Evolutionary conservation across 92 coral and sea anemone genomes (phyloP).

Genomic region (Heliopora coerulea): DNA sequence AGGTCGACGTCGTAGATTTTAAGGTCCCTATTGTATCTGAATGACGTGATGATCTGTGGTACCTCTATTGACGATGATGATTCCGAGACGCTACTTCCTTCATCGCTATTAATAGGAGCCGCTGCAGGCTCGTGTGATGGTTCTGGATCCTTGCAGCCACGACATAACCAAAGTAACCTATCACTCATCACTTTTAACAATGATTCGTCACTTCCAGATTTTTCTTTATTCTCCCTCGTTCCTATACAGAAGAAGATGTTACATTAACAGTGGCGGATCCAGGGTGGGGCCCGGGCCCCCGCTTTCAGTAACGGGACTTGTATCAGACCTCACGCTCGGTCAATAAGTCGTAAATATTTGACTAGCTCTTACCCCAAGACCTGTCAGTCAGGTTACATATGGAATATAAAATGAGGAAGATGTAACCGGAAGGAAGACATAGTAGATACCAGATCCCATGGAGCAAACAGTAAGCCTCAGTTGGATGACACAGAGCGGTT

Average conservation of each 20-base stretch:
- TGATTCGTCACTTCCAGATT: slow-evolving; percentile 6
- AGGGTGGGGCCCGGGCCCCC: too few relatives aligned
- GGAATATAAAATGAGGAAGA: slow-evolving; percentile 78
- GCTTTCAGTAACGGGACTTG: too few relatives aligned
- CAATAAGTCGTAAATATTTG: too few relatives aligned
- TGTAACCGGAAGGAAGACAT: slow-evolving; percentile 85
- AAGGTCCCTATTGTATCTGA: too few relatives aligned
- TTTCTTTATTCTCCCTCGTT: slow-evolving; percentile 25
- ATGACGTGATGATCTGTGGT: too few relatives aligned
- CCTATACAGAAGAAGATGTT: slow-evolving; percentile 1
- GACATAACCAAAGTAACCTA: slow-evolving; percentile 28
- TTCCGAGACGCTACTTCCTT: slow-evolving; percentile 2
- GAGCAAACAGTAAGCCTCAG: slow-evolving; percentile 67
- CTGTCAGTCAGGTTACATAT: slow-evolving; percentile 88
- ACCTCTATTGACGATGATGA: too few relatives aligned
- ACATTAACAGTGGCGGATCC: too few relatives aligned
- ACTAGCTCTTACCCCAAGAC: slow-evolving; percentile 97
- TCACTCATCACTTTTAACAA: slow-evolving; percentile 10
- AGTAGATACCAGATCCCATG: slow-evolving; percentile 88
- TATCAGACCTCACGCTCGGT: too few relatives aligned
- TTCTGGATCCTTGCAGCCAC: slow-evolving; percentile 38
- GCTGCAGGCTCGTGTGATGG: slow-evolving; percentile 15
- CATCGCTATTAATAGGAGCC: slow-evolving; percentile 3
- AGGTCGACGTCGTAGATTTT: too few relatives aligned
- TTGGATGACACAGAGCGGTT: slow-evolving; percentile 74